phyloP scores from a whole-genome alignment of 1,140 invertebrate species.

The Drosophila ambigua region DNA sequence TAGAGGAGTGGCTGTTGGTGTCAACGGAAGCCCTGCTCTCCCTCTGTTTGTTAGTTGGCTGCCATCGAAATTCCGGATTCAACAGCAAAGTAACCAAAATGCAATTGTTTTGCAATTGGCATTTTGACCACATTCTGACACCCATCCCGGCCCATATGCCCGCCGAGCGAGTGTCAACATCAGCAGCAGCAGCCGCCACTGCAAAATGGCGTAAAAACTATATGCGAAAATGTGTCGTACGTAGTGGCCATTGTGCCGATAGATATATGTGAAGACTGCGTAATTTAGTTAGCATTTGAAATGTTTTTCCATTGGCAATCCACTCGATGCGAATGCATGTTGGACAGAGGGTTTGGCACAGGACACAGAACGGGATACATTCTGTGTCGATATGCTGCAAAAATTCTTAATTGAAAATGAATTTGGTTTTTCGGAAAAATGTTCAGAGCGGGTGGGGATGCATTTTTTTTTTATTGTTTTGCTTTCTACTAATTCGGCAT shows the following conservation, averaged over 20 bases:
- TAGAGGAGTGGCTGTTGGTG: constrained; percentile 23
- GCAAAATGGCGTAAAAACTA: constrained; percentile 72
- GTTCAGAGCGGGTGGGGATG: constrained; percentile 14
- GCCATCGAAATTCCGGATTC: constrained; percentile 82
- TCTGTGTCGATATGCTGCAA: constrained; percentile 74
- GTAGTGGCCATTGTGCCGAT: too few species aligned
- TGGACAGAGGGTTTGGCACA: constrained; percentile 42
- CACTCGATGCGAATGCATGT: too few species aligned
- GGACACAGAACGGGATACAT: constrained; percentile 10
- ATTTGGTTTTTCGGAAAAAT: constrained; percentile 68
- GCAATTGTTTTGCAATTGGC: constrained; percentile 83
- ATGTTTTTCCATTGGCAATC: constrained; percentile 49
- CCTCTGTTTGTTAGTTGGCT: constrained; percentile 77
- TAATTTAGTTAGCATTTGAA: constrained; percentile 78
- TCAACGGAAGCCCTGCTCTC: constrained; percentile 63
- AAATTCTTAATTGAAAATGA: constrained; percentile 81
- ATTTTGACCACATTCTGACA: constrained; percentile 83
- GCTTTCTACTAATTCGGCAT: constrained; percentile 67
- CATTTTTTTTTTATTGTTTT: constrained; percentile 40
- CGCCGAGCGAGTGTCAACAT: constrained; percentile 50
- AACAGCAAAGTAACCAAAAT: constrained; percentile 83
- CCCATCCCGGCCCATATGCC: constrained; percentile 57
- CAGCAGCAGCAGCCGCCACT: constrained; percentile 51
- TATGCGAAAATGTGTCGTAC: constrained; percentile 25
- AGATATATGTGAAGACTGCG: constrained; percentile 42